These are phyloP conservation scores for Hanleya hanleyi DNA, from an alignment of 2,888 invertebrate species.

Conservation along the genomic window DNA sequence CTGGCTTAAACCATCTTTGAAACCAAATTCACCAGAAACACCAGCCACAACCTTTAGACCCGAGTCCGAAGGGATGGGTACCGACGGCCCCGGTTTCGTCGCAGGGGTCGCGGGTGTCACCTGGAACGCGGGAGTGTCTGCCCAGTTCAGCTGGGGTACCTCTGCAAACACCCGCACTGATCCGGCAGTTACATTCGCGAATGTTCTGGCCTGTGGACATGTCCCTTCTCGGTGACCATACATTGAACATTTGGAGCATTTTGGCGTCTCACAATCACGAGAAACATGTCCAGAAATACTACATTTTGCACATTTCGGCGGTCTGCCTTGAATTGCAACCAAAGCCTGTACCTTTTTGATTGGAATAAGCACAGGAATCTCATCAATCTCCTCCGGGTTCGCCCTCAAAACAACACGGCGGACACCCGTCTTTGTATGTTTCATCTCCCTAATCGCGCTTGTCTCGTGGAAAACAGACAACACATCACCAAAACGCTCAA, in stretches of 20 bases:
- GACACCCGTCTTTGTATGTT: neutral
- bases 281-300: neutral
- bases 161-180: neutral
- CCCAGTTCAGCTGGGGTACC: neutral
- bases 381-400: too few relatives aligned
- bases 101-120: too few relatives aligned
- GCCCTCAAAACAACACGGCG: too few relatives aligned
- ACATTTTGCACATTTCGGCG: neutral
- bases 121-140: too few relatives aligned
- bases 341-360: too few relatives aligned
- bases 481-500: neutral
- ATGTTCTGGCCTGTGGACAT: neutral
- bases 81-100: too few relatives aligned
- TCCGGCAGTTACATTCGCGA: neutral
- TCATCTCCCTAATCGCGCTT: neutral
- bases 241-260: neutral
- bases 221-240: neutral
- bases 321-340: neutral
- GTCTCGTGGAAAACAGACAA: neutral
- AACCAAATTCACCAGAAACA: too few relatives aligned
- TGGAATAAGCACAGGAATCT: too few relatives aligned
- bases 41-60: too few relatives aligned
- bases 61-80: too few relatives aligned
- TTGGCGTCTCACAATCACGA: neutral
- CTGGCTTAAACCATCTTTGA: too few relatives aligned